Evolutionary conservation across 30 jellyfish, hydroid and myxozoan species (phyloP).

Genomic region (Hydra vulgaris): DNA sequence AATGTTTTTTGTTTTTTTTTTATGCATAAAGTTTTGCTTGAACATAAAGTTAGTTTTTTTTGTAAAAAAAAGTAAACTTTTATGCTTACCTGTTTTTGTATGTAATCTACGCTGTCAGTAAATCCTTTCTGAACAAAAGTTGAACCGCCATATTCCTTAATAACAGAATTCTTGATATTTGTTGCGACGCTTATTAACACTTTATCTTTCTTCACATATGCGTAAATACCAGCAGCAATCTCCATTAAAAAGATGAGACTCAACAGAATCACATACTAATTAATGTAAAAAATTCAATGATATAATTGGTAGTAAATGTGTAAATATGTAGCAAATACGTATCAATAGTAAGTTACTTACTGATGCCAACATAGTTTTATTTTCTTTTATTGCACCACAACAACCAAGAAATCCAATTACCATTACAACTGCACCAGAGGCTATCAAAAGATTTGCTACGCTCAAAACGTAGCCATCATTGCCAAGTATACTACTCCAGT

Average conservation of each 20-base stretch:
- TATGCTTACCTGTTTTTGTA: slow-evolving; percentile 70
- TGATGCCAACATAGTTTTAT: slow-evolving; percentile 32
- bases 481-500: slow-evolving; percentile 61
- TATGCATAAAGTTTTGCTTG: background rate
- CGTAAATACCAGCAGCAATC: slow-evolving; percentile 88
- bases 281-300: background rate
- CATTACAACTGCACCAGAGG: slow-evolving; percentile 88
- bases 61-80: no score
- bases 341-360: no score
- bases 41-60: background rate
- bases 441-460: slow-evolving; percentile 88
- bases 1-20: background rate
- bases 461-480: slow-evolving; percentile 46
- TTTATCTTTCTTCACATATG: slow-evolving; percentile 71
- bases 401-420: slow-evolving; percentile 87
- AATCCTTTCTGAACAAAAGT: slow-evolving; percentile 32
- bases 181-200: slow-evolving; percentile 19
- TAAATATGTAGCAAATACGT: no score
- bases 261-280: slow-evolving; percentile 63
- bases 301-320: no score
- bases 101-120: slow-evolving; percentile 47
- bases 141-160: slow-evolving; percentile 35
- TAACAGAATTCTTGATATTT: slow-evolving; percentile 34
- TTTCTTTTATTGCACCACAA: slow-evolving; percentile 90
- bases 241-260: slow-evolving; percentile 80